These are phyloP conservation scores for Salvelinus namaycush DNA, from an alignment of 2,113 vertebrate species.

Conservation along the genomic window DNA sequence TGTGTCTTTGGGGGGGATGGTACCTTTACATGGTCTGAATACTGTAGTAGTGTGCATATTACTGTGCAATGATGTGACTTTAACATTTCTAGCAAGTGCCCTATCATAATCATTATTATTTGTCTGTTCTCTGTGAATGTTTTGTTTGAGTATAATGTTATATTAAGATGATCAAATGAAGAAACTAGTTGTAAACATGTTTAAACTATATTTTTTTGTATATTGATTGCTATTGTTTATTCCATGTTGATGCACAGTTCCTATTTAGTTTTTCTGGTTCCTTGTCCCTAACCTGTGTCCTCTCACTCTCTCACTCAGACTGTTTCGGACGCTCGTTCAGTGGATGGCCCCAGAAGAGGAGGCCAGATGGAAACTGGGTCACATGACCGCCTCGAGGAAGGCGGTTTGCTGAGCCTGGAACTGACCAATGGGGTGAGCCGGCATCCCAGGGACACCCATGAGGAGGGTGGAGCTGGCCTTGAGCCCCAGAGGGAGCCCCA, in stretches of 20 bases:
- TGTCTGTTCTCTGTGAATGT: not conserved
- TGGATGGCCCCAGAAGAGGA: conserved; percentile 97
- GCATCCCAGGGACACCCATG: conserved; percentile 67
- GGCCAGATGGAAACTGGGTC: conserved; percentile 98
- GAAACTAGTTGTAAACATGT: too few species aligned
- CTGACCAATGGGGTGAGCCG: conserved; percentile 85
- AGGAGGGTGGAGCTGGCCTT: conserved; percentile 38
- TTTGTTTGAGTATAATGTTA: not conserved
- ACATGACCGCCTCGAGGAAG: conserved; percentile 91
- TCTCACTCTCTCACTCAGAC: conserved; percentile 73
- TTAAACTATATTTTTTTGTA: too few species aligned
- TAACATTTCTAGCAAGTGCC: not conserved
- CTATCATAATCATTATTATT: not conserved
- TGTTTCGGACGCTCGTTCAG: conserved; percentile 81
- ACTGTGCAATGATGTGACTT: too few species aligned
- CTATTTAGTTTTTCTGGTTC: not conserved
- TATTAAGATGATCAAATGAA: not conserved
- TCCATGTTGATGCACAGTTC: not conserved
- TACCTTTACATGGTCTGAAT: too few species aligned
- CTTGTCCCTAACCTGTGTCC: not conserved
- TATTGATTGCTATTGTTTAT: not conserved
- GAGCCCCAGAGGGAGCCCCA: conserved; percentile 57
- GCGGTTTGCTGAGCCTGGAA: conserved; percentile 79
- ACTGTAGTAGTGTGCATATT: too few species aligned
- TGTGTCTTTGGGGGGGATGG: not conserved